Conservation (phyloP, 2,888 invertebrate species). For the Meloe dianella region DNA sequence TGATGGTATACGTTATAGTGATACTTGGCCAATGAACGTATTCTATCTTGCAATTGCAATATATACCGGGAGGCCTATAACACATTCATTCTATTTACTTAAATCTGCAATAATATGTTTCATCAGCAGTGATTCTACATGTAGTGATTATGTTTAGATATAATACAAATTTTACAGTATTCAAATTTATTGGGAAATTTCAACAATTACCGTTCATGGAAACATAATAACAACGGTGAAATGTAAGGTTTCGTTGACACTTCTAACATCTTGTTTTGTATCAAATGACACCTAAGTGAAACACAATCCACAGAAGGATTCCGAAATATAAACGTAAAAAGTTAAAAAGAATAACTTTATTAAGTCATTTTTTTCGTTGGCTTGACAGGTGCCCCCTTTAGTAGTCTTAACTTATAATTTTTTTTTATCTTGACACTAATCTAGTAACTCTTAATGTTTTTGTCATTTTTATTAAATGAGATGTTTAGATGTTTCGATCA, state of each 20-base stretch:
- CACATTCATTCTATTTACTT: conserved; percentile 32
- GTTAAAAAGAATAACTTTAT: background rate
- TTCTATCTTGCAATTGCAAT: conserved; percentile 42
- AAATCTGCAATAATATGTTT: conserved; percentile 34
- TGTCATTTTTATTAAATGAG: no score
- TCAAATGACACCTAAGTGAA: conserved; percentile 34
- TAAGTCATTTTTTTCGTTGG: background rate
- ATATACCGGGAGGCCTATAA: conserved; percentile 38
- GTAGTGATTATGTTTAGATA: background rate
- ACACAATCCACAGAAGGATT: conserved; percentile 13
- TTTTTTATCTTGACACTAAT: background rate
- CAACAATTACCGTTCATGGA: conserved; percentile 16
- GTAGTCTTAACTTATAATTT: no score
- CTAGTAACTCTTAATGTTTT: no score
- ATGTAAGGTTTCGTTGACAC: conserved; percentile 34
- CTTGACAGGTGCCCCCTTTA: background rate
- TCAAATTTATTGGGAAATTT: conserved; percentile 12
- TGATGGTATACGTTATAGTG: conserved; percentile 38
- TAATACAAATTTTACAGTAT: conserved; percentile 5
- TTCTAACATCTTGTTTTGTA: conserved; percentile 34
- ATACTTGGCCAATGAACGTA: conserved; percentile 40
- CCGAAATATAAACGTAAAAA: background rate
- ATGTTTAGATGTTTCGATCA: no score
- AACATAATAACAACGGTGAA: conserved; percentile 15
- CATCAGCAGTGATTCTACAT: conserved; percentile 15